A percentile compares a stretch with the other conserved stretches of the same genome.
Evolutionary conservation across 2,113 vertebrate genomes (phyloP).

Genomic region (Carollia perspicillata): DNA sequence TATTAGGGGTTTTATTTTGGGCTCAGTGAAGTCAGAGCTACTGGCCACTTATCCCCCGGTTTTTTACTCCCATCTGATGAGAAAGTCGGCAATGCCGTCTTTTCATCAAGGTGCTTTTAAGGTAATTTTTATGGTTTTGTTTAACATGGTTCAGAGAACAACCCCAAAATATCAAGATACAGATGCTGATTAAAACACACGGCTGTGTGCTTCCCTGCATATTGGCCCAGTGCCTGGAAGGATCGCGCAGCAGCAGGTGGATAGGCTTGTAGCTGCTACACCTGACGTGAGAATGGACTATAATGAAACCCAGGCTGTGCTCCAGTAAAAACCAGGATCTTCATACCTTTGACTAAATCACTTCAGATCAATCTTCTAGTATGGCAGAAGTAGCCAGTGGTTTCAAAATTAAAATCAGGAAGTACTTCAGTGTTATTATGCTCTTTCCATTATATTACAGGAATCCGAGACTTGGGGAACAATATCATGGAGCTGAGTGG

Average conservation of each 20-base stretch:
- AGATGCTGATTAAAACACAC: conserved; percentile 63
- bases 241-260: conserved; percentile 44
- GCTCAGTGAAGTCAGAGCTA: neutral
- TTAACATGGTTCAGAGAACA: conserved; percentile 72
- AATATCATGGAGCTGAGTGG: neutral
- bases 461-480: neutral
- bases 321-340: conserved; percentile 61
- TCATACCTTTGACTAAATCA: conserved; percentile 57
- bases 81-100: conserved; percentile 50
- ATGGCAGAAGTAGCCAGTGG: neutral
- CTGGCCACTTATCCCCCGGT: conserved; percentile 45
- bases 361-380: conserved; percentile 62
- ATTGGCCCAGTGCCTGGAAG: conserved; percentile 65
- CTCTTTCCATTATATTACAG: neutral
- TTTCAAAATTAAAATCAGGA: conserved; percentile 62
- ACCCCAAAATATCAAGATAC: conserved; percentile 55
- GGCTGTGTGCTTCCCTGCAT: conserved; percentile 57
- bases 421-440: neutral
- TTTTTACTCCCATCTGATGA: conserved; percentile 56
- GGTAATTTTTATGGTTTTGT: conserved; percentile 70
- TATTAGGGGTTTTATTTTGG: conserved; percentile 28
- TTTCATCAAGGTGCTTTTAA: conserved; percentile 71
- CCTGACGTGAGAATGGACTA: conserved; percentile 50
- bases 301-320: conserved; percentile 62
- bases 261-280: conserved; percentile 41